phyloP scores from a whole-genome alignment of 2,113 vertebrate genomes.

The Caranx ignobilis region DNA sequence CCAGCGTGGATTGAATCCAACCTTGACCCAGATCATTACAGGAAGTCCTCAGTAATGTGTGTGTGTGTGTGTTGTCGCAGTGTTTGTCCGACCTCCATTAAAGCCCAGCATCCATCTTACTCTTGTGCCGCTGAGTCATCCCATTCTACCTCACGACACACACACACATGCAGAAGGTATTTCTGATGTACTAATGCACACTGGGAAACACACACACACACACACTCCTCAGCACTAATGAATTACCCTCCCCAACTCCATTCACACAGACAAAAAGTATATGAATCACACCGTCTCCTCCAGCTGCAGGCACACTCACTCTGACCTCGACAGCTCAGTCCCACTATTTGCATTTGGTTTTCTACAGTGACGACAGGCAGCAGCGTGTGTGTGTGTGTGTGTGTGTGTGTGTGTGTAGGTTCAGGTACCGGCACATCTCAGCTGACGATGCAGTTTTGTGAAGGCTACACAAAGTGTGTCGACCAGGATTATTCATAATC shows the following conservation, averaged over 20 bases:
- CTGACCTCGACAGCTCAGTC: not conserved
- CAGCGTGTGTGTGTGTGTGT: constrained; percentile 7
- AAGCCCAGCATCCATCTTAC: constrained; percentile 18
- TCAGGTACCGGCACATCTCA: not conserved
- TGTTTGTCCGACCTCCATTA: constrained; percentile 10
- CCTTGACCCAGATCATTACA: too few relatives aligned
- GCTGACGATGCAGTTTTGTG: constrained; percentile 25
- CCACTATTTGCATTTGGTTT: constrained; percentile 6
- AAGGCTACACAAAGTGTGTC: not conserved
- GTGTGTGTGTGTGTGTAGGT: constrained; percentile 5
- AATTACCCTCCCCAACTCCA: not conserved
- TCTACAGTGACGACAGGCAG: not conserved
- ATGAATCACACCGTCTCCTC: too few relatives aligned
- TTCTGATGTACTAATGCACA: not conserved
- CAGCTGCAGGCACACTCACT: not conserved
- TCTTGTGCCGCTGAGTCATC: constrained; percentile 41
- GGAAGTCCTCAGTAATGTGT: not conserved
- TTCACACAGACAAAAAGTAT: not conserved
- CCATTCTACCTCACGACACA: constrained; percentile 4
- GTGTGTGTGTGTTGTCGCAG: not conserved
- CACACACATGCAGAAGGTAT: constrained; percentile 5
- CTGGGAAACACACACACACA: not conserved
- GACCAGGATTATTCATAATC: not conserved
- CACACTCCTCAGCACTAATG: not conserved
- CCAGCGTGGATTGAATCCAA: too few relatives aligned